These are phyloP conservation scores for Psittacus erithacus DNA, from an alignment of 2,113 vertebrate genomes.

Conservation along the genomic window DNA sequence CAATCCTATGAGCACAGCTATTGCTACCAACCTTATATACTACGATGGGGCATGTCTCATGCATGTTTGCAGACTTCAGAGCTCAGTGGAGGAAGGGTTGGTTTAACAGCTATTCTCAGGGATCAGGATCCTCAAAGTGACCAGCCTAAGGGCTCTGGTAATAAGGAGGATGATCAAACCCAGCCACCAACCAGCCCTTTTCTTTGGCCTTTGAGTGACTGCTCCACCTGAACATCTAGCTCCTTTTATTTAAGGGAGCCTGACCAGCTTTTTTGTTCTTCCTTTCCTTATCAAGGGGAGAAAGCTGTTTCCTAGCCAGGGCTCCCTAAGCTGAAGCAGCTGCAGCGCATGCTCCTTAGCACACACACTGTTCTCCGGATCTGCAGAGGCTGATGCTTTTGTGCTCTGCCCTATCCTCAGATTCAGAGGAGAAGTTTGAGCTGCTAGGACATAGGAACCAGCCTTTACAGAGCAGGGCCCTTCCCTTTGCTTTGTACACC, in stretches of 20 bases:
- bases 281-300: not conserved
- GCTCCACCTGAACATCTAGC: not conserved
- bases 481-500: not conserved
- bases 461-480: not conserved
- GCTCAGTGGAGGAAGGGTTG: not conserved
- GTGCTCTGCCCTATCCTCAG: not conserved
- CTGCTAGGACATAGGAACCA: not conserved
- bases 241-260: not conserved
- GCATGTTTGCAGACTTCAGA: not conserved
- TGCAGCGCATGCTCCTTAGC: rapidly evolving
- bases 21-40: not conserved
- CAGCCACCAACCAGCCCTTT: not conserved
- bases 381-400: not conserved
- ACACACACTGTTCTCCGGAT: not conserved
- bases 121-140: not conserved
- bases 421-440: not conserved
- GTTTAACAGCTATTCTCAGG: not conserved
- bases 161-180: not conserved
- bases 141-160: not conserved
- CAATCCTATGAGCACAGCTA: not conserved
- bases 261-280: not conserved
- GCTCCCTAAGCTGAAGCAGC: not conserved
- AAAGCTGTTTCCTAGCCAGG: not conserved
- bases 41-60: rapidly evolving
- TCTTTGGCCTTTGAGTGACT: not conserved